A percentile compares a stretch with the other conserved stretches of the same genome.
Conservation (phyloP, 1,140 invertebrate genomes). For the Nasonia vitripennis region DNA sequence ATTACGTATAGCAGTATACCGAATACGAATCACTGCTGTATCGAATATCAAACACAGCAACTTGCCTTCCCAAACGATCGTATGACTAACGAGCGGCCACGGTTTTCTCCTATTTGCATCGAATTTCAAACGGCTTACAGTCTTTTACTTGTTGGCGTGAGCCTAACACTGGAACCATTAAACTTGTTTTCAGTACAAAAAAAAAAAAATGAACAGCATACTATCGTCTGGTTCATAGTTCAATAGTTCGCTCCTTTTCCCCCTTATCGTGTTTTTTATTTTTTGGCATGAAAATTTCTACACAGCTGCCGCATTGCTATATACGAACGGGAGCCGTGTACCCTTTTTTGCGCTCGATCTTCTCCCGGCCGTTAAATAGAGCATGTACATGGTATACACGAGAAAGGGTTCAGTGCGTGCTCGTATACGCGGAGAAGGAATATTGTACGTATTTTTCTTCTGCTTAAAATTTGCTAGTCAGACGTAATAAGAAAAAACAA, state of each 20-base stretch:
- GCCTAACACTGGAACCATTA: neutral
- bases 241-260: neutral
- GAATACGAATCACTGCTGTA: slow-evolving; percentile 30
- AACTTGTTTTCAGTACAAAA: too few relatives aligned
- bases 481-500: neutral
- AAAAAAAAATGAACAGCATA: neutral
- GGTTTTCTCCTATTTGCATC: slow-evolving; percentile 45
- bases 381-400: neutral
- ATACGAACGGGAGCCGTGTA: neutral
- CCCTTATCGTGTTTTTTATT: neutral
- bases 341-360: neutral
- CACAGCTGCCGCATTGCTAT: neutral
- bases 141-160: neutral
- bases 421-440: neutral
- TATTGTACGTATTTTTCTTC: slow-evolving; percentile 2
- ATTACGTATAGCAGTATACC: neutral
- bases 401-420: neutral
- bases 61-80: slow-evolving; percentile 29
- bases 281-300: neutral
- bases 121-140: slow-evolving; percentile 45
- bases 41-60: slow-evolving; percentile 41
- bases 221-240: neutral
- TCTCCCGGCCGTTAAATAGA: neutral
- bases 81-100: slow-evolving; percentile 42
- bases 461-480: neutral